Evolutionary conservation across 2,113 vertebrate species (phyloP), one percentile per base, ranked within the genome.

Genomic region (Clinocottus analis): DNA sequence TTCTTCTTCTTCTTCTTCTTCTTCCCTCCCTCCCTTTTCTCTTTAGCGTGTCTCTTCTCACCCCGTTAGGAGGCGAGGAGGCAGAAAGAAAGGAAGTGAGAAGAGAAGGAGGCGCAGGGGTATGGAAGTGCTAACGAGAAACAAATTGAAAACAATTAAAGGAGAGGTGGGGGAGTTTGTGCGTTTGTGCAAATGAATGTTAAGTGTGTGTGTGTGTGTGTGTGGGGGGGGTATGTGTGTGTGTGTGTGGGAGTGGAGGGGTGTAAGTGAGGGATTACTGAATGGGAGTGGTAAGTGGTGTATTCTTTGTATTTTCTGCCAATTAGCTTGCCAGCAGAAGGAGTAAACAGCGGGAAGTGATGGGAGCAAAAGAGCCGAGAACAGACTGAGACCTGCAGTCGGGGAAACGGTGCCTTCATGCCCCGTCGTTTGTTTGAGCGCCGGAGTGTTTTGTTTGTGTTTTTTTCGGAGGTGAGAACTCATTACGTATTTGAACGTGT

Each of bases 81-180:
- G 14, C 2, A 43, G 13, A 43, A 43, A 41, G 39, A 7, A 47
- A 51, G 11, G 45, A 62, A 58, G 35, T 7, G 7, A 53, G 43
- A 35, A 0, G 60, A 55, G 59, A 72, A 78, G 47, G 76, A 68
- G 62, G 71, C 9, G 71, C 59, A 16, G 33, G 17, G 47, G 21
- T n/a, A 11, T n/a, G 12, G 51, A 64, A 13, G 77, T 27, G 79
- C 72, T 77, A 86, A 90, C 56, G 16, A 79, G 76, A 79, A 84
- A 81, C 85, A 76, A 89, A 86, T 86, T 87, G 47, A 84, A 83
- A 91, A 74, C 78, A 85, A 83, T 90, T 89, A 88, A 82, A 33
- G 25, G 55, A 58, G 55, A 16, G 55, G 64, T 45, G 33, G 37
- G 61, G 35, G 82, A 0, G 63, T 79, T 75, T 75, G 27, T 41